Conservation (phyloP, 2,113 vertebrate species). For the Hipposideros armiger region DNA sequence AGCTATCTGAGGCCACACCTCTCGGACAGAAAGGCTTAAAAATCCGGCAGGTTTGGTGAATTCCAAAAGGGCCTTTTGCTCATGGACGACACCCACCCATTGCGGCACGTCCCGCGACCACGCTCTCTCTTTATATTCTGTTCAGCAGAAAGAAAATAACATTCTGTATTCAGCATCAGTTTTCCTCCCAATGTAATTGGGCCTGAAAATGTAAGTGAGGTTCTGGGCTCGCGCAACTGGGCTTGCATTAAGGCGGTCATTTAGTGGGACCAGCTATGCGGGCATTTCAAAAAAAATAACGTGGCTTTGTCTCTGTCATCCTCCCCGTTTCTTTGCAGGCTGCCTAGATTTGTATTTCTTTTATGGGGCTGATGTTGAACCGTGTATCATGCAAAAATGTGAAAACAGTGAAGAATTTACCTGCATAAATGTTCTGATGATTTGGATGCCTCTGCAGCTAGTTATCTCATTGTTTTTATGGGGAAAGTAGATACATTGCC, state of each 20-base stretch:
- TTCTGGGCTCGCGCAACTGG: not conserved
- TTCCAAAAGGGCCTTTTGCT: not conserved
- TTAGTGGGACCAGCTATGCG: not conserved
- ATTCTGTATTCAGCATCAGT: not conserved
- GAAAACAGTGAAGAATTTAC: not conserved
- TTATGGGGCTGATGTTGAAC: not conserved
- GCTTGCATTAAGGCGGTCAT: conserved; percentile 2
- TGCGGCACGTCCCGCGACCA: no score
- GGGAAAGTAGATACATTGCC: not conserved
- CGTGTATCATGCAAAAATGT: not conserved
- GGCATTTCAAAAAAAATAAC: not conserved
- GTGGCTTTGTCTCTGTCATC: not conserved
- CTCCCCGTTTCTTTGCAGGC: not conserved
- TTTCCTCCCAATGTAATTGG: not conserved
- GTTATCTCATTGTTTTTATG: not conserved
- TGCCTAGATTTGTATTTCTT: not conserved
- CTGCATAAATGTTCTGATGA: not conserved
- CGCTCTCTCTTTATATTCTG: no score
- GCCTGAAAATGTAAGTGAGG: conserved; percentile 1
- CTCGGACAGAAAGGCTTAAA: not conserved
- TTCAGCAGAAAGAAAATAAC: not conserved
- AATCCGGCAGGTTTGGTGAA: not conserved
- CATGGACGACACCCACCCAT: not conserved
- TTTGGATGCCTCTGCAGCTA: not conserved
- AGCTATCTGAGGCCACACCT: not conserved